phyloP scores from a whole-genome alignment of 2,888 invertebrate species.

The Aphodius sticticus region DNA sequence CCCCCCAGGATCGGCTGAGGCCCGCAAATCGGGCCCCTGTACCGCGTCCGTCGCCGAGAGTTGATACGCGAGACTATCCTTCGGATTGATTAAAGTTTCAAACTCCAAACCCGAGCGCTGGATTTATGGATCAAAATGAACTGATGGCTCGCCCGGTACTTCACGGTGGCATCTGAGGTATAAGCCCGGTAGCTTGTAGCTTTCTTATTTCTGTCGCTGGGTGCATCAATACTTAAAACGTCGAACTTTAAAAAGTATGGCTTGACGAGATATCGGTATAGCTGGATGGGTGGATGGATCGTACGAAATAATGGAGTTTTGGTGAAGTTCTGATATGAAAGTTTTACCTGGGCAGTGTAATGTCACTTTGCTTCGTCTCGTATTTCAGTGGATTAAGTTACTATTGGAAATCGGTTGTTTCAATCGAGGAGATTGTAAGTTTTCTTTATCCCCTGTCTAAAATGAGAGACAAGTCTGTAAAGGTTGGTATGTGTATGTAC shows the following conservation, averaged over 20 bases:
- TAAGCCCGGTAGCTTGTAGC: background rate
- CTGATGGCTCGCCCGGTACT: background rate
- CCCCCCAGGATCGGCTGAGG: background rate
- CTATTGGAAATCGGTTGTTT: no score
- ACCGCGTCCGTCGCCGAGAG: background rate
- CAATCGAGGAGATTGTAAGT: no score
- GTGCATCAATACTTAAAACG: background rate
- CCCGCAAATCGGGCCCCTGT: background rate
- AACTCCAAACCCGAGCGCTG: background rate
- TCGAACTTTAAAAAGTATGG: background rate
- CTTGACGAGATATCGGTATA: background rate
- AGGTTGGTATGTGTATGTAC: no score
- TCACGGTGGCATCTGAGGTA: background rate
- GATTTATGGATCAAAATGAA: constrained; percentile 4
- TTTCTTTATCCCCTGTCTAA: no score
- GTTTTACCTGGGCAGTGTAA: background rate
- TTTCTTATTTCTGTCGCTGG: background rate
- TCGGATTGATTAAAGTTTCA: background rate
- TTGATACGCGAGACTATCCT: background rate
- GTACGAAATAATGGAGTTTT: background rate
- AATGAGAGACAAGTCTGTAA: no score
- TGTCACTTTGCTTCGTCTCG: no score
- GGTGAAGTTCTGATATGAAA: background rate
- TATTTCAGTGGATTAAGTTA: no score
- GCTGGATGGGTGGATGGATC: background rate